Evolutionary conservation across 1,140 invertebrate species (phyloP), one percentile per base, ranked within the genome.

Genomic region (Hestina assimilis): DNA sequence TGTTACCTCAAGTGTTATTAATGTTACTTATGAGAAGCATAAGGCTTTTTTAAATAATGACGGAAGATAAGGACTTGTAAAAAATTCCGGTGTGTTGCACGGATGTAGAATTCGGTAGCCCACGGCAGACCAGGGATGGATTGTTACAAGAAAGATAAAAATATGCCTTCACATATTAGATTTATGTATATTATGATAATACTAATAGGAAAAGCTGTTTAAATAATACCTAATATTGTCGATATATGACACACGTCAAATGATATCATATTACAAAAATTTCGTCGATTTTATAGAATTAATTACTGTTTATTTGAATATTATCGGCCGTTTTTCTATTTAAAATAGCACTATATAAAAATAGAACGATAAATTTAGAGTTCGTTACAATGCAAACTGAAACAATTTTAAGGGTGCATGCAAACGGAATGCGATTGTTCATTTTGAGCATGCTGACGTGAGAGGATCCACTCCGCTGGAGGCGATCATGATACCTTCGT

Each of bases 81-180:
- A 62, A 64, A 63, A 54, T 54, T 46, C 58, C 56, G 60, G 58
- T 64, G 59, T 62, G 52, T 48, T 52, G 53, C 62, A 42, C 65
- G 57, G 59, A 63, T 59, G 66, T 56, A 64, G 70, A 76, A 78
- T 78, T 80, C 65, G 72, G 75, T 80, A 76, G 77, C 75, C 75
- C 66, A 69, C 52, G 73, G 75, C 75, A 42, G 29, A 12, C 57
- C 71, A 67, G 70, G 67, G 66, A 24, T 64, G 74, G 59, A 79
- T 60, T 69, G 47, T 19, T 42, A 47, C 1, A 19, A 19, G 6
- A 17, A 38, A 38, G n/a, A n/a, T 15, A 19, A 8, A 19, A 9
- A 12, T 1, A 8, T 19, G 14, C 9, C n/a, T 17, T 33, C 6
- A 33, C n/a, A n/a, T n/a, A n/a, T n/a, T n/a, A n/a, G n/a, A n/a